These are phyloP conservation scores for Ophioninae sp. DNA, from an alignment of 2,888 invertebrate species.

Conservation along the genomic window DNA sequence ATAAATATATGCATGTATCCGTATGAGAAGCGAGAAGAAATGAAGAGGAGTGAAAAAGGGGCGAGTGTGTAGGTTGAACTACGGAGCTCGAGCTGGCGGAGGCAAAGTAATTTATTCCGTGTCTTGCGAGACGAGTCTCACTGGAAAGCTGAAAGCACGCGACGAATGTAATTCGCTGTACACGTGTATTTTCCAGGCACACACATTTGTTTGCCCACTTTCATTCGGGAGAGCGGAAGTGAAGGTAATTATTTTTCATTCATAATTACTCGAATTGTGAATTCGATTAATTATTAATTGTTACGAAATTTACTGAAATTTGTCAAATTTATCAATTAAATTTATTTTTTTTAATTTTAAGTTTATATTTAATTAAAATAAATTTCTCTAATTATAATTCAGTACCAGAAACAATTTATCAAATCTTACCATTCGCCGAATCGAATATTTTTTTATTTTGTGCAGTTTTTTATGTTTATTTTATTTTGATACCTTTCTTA, in stretches of 20 bases:
- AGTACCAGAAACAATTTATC: no score
- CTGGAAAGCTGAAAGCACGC: conserved; percentile 51
- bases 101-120: conserved; percentile 63
- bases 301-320: no score
- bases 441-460: no score
- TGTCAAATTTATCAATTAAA: no score
- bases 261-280: not conserved
- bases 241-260: not conserved
- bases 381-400: no score
- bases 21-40: conserved; percentile 51
- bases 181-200: conserved; percentile 31
- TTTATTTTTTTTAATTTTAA: no score
- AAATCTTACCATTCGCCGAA: no score
- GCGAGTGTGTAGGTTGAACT: conserved; percentile 38
- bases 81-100: conserved; percentile 61
- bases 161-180: conserved; percentile 47
- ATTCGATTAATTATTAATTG: not conserved
- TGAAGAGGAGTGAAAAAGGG: conserved; percentile 39
- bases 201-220: not conserved
- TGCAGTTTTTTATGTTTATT: not conserved
- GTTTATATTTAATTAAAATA: no score
- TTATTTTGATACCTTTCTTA: not conserved
- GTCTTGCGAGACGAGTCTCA: conserved; percentile 56
- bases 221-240: not conserved
- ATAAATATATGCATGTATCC: conserved; percentile 8